Base-by-base conservation (phyloP, 2,113 vertebrate genomes). In the Hydrolagus affinis region DNA sequence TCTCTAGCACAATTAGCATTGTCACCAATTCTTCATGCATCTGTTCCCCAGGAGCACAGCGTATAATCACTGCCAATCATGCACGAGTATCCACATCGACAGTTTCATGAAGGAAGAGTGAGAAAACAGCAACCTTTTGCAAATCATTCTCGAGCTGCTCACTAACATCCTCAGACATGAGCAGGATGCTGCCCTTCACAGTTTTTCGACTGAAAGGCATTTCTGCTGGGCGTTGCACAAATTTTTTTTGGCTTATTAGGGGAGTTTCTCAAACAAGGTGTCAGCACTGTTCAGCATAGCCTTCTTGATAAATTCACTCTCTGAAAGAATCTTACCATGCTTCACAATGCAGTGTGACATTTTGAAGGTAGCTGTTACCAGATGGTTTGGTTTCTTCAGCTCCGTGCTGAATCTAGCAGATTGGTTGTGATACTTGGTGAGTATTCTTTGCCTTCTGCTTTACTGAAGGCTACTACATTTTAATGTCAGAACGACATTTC, bases 351-450 rank as follows among this genome's bases (percentile, higher is more conserved):
- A 86, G 19, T 73, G 71, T 62, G 85, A 86, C 8, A 86, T 86
- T 1, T 85, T 17, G 73, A 86, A 86, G 32, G 69, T 78, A 78
- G 85, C 87, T 85, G 85, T 69, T 80, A 80, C 69, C 71, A 83
- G 86, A 86, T 86, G 85, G 87, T 86, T 87, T 89, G 69, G 86
- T 70, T 68, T 64, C 44, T 44, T 44, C 44, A 44, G 44, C 44
- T 44, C 44, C 6, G 44, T 44, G 44, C 44, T 44, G 44, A 44
- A 44, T 44, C 44, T 6, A 44, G 44, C 44, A 44, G 44, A 44
- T 44, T 44, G 44, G 44, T 44, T 44, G 44, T 44, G 44, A 44
- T 44, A 44, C 44, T 44, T 44, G 6, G 44, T 44, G 44, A 44
- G 44, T 44, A 44, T 44, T 44, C 44, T 44, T 44, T 44, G 44